phyloP scores from a whole-genome alignment of 2,888 invertebrate species.

The Temnothorax unifasciatus region DNA sequence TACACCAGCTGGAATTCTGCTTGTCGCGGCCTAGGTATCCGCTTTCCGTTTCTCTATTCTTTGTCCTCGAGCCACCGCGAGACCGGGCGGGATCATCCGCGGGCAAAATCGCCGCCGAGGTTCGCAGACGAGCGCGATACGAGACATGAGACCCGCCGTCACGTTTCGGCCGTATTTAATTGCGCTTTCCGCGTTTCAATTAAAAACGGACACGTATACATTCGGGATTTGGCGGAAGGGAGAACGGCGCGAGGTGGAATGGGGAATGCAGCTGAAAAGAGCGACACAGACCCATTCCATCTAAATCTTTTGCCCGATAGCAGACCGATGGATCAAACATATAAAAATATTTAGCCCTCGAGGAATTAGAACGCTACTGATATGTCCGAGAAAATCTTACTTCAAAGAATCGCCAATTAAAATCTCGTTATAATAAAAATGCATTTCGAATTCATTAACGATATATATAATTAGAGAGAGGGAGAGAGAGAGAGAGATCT shows the following conservation, averaged over 20 bases:
- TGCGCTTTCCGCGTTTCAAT: slow-evolving; percentile 21
- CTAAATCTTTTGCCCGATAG: background rate
- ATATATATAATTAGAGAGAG: background rate
- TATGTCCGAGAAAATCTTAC: background rate
- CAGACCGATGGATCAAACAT: background rate
- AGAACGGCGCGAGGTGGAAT: background rate
- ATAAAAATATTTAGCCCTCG: background rate
- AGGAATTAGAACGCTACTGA: background rate
- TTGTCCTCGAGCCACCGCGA: slow-evolving; percentile 27
- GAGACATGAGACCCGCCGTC: background rate
- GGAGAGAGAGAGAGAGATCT: background rate
- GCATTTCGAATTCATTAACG: background rate
- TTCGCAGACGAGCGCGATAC: background rate
- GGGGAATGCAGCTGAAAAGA: background rate
- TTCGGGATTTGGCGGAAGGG: background rate
- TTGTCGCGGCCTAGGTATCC: slow-evolving; percentile 47
- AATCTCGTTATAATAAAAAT: background rate
- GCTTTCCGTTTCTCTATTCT: slow-evolving; percentile 55
- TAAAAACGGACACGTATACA: slow-evolving; percentile 20
- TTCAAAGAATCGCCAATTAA: background rate
- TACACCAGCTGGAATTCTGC: slow-evolving; percentile 68
- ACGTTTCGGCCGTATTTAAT: background rate
- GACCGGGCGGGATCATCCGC: slow-evolving; percentile 13
- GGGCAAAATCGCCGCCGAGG: background rate
- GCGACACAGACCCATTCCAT: background rate